phyloP scores from a whole-genome alignment of 2,113 vertebrate species.

The Lophotis ruficrista region DNA sequence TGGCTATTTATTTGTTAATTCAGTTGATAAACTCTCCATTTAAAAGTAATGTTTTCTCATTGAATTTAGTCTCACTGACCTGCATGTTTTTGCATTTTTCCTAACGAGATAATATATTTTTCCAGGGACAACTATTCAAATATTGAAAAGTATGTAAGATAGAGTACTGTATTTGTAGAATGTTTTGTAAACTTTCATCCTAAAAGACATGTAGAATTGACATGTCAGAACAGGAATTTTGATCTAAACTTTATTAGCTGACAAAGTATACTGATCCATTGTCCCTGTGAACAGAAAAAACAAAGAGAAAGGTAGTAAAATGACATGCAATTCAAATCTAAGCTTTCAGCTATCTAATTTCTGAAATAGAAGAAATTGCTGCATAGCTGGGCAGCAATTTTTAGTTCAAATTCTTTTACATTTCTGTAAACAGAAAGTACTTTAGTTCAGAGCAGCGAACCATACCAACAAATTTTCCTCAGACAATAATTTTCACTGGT shows the following conservation, averaged over 20 bases:
- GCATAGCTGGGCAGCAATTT: neutral
- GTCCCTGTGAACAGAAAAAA: neutral
- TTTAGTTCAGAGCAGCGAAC: neutral
- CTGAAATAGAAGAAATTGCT: neutral
- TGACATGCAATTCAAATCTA: neutral
- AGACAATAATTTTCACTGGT: neutral
- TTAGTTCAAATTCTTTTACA: neutral
- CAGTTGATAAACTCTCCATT: neutral
- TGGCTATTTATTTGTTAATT: neutral
- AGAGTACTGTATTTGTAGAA: neutral
- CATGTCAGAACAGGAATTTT: neutral
- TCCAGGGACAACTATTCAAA: neutral
- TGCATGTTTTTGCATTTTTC: neutral
- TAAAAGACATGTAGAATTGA: neutral
- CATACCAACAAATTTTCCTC: neutral
- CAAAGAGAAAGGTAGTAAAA: neutral
- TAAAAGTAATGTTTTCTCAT: neutral
- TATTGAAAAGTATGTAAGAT: neutral
- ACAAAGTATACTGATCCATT: neutral
- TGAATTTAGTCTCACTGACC: neutral
- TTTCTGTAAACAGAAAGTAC: neutral
- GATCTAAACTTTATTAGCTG: neutral
- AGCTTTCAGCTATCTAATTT: neutral
- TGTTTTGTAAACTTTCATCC: neutral
- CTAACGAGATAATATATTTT: accelerated